These are phyloP conservation scores for Rutpela maculata DNA, from an alignment of 2,888 invertebrate species.

Conservation along the genomic window DNA sequence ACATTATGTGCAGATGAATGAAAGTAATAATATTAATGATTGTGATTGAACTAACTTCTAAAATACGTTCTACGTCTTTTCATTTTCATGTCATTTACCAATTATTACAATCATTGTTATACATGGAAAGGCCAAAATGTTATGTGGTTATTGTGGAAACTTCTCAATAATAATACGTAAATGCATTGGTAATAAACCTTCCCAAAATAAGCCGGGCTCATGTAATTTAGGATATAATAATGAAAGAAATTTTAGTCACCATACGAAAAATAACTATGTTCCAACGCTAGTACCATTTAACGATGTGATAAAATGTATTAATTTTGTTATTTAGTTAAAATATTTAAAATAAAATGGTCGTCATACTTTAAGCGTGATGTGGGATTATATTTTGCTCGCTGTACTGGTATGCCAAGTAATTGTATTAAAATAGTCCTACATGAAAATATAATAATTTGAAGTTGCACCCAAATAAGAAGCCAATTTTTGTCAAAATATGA, in stretches of 20 bases:
- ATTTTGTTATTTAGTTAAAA: background rate
- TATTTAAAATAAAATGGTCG: background rate
- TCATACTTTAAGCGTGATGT: background rate
- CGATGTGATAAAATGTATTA: slow-evolving; percentile 3
- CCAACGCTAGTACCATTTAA: background rate
- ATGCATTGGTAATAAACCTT: slow-evolving; percentile 1
- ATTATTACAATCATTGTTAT: background rate
- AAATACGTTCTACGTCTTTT: too few relatives aligned
- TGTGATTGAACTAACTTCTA: too few relatives aligned
- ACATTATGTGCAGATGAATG: too few relatives aligned
- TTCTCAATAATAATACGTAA: background rate
- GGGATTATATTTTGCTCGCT: background rate
- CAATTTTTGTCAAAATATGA: background rate
- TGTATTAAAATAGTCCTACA: background rate
- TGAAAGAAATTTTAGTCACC: background rate
- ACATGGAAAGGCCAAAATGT: background rate
- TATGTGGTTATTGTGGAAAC: background rate
- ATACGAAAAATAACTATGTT: background rate
- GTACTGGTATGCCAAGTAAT: background rate
- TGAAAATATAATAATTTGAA: background rate
- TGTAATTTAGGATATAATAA: background rate
- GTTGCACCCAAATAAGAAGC: background rate
- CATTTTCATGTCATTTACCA: background rate
- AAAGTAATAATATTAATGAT: too few relatives aligned
- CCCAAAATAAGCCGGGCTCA: background rate